Percentiles rank a stretch among this genome's conserved stretches.
Evolutionary conservation across 2,888 invertebrate species (phyloP).

Genomic region (Conistra vaccinii): DNA sequence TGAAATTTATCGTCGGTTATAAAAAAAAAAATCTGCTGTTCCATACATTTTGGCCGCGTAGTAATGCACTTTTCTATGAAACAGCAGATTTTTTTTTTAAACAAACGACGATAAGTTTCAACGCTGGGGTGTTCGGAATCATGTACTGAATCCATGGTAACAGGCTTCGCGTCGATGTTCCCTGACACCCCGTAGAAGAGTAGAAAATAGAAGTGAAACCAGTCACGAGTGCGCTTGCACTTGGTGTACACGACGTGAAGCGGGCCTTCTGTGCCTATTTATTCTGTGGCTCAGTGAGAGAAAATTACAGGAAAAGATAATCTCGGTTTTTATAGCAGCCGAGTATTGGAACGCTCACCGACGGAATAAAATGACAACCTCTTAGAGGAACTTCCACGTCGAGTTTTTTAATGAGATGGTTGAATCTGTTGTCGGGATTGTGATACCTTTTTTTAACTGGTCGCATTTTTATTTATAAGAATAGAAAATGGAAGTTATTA

Average conservation of each 20-base stretch:
- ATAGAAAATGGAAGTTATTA: neutral
- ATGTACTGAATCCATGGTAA: no score
- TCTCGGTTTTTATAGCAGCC: conserved; percentile 72
- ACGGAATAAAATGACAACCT: conserved; percentile 68
- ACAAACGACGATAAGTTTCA: no score
- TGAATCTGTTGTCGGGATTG: conserved; percentile 31
- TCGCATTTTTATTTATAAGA: no score
- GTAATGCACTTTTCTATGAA: no score
- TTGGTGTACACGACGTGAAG: neutral
- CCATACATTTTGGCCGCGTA: no score
- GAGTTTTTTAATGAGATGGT: conserved; percentile 56
- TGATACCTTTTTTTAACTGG: conserved; percentile 13
- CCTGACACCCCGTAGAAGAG: no score
- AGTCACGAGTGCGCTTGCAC: neutral
- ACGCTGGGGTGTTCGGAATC: no score
- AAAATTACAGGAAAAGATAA: conserved; percentile 77
- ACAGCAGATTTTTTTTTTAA: no score
- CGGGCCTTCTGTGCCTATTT: neutral
- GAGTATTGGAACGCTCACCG: conserved; percentile 73
- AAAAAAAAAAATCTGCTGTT: no score
- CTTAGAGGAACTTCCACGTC: conserved; percentile 13
- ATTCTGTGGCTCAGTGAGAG: conserved; percentile 50
- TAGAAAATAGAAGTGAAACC: no score
- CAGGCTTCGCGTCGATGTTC: no score
- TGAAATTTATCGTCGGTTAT: no score